Evolutionary conservation across 2,888 invertebrate species (phyloP), one percentile per base, ranked within the genome.

Genomic region (Phalera bucephala): DNA sequence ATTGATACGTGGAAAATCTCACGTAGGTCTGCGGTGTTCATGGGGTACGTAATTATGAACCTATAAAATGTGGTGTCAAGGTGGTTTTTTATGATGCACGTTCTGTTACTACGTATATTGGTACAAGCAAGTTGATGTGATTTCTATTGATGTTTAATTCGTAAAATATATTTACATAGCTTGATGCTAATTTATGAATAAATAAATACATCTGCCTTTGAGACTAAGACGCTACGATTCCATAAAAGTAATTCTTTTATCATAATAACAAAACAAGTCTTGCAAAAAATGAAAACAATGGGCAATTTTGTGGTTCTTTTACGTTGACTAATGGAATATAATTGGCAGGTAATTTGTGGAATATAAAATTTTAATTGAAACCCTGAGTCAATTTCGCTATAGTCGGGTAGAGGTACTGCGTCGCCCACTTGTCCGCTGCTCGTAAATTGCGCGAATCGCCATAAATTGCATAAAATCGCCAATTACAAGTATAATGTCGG

Each of bases 381-480:
- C 70, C 57, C 64, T 45, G 71, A 74, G 64, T 71, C 69, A 74
- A 82, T 82, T 83, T 78, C 55, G 64, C 68, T 60, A 61, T 57
- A 61, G 59, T 46, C 54, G 56, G 57, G 58, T 75, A 74, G 72
- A 64, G 63, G 58, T 56, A 36, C 51, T 46, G 41, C 71, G 76
- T 85, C 79, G 79, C 72, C 79, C 80, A 80, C 82, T 80, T 86
- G 86, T 85, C 84, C 79, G 82, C 81, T 82, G 84, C 68, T 82
- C 86, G 80, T 87, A 87, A 88, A 87, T 86, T 86, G 81, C 76
- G 61, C 52, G 76, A 75, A 81, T 83, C 79, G 81, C 81, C 80
- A 86, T 88, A 87, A 87, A 87, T 87, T 87, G 82, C 78, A 76
- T 79, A 76, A 86, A 86, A 85, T 87, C 84, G 64, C 80, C 81